These are phyloP conservation scores for Cremastinae sp. DNA, from an alignment of 2,888 invertebrate species.

Conservation along the genomic window DNA sequence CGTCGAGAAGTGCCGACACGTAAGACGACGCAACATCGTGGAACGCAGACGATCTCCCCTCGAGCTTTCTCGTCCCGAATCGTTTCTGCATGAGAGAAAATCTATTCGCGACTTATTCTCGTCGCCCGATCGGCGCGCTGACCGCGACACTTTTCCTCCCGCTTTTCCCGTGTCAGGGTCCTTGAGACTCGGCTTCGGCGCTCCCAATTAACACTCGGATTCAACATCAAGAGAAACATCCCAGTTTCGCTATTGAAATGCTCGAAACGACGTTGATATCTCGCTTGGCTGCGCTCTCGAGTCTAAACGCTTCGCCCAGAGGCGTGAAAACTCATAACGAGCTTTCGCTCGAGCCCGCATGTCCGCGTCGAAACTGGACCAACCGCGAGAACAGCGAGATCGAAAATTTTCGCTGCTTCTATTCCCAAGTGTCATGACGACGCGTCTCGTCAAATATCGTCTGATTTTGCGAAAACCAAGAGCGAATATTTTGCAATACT, in stretches of 20 bases:
- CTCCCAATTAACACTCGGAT: constrained; percentile 6
- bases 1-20: neutral
- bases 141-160: constrained; percentile 14
- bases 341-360: neutral
- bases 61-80: constrained; percentile 8
- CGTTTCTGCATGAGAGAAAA: no score
- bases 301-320: constrained; percentile 10
- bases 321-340: constrained; percentile 17
- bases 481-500: no score
- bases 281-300: neutral
- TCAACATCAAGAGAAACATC: no score
- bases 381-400: no score
- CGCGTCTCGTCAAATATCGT: no score
- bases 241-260: no score
- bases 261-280: neutral
- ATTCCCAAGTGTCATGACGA: no score
- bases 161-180: constrained; percentile 18
- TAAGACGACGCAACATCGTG: constrained; percentile 1
- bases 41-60: constrained; percentile 41
- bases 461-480: no score
- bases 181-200: constrained; percentile 7
- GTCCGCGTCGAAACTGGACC: no score
- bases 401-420: no score
- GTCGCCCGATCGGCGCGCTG: neutral
- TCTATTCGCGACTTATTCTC: constrained; percentile 17